A percentile compares a stretch with the other conserved stretches of the same genome.
phyloP scores from a whole-genome alignment of 2,888 invertebrate genomes.

The Auanema freiburgensis region DNA sequence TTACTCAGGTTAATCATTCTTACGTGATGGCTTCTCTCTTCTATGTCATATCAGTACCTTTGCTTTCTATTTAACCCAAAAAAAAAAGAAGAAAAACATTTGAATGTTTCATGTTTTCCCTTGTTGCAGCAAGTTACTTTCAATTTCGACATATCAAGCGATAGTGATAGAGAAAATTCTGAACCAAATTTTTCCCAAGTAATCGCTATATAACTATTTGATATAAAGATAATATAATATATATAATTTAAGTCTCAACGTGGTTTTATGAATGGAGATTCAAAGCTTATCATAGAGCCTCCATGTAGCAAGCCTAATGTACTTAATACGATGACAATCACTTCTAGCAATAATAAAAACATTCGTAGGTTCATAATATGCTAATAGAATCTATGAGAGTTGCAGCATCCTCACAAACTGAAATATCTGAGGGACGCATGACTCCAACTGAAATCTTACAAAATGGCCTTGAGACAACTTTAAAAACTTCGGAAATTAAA shows the following conservation, averaged over 20 bases:
- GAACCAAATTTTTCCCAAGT: constrained; percentile 3
- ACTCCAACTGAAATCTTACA: constrained; percentile 20
- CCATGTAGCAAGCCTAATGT: neutral
- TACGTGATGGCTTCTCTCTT: neutral
- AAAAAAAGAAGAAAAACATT: neutral
- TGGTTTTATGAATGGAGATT: neutral
- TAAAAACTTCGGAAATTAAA: constrained; percentile 19
- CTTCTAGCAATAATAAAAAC: neutral
- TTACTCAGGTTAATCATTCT: neutral
- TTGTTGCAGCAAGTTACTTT: constrained; percentile 8
- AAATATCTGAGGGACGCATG: constrained; percentile 10
- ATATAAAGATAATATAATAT: neutral
- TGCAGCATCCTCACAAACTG: neutral
- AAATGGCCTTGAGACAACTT: constrained; percentile 13
- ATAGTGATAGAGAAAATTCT: constrained; percentile 4
- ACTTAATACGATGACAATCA: no score
- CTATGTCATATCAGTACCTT: neutral
- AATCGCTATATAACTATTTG: neutral
- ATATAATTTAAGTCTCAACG: constrained; percentile 3
- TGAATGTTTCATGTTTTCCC: neutral
- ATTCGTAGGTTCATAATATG: neutral
- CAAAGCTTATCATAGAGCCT: neutral
- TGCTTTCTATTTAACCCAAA: neutral
- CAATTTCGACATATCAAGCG: constrained; percentile 16
- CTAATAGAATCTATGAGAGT: no score